Conservation (phyloP, 2,797 vertebrate genomes). For the Pagetopsis macropterus region DNA sequence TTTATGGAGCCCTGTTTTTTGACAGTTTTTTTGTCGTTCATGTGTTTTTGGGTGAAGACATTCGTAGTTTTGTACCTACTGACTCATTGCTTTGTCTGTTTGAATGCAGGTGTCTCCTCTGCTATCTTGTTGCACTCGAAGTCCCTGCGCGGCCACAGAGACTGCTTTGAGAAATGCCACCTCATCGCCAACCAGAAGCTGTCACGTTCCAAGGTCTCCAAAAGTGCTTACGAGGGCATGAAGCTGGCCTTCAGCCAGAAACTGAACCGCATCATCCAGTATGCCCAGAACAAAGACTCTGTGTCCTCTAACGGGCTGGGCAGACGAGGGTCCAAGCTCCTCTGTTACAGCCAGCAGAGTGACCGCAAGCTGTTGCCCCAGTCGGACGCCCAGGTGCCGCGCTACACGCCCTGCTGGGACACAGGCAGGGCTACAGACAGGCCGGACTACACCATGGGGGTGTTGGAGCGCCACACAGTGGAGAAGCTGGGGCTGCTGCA, state of each 20-base stretch:
- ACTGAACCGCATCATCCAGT: slow-evolving; percentile 94
- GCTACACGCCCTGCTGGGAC: slow-evolving; percentile 91
- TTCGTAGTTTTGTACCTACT: not conserved
- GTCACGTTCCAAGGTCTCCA: slow-evolving; percentile 89
- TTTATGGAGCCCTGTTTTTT: not conserved
- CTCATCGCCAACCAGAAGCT: slow-evolving; percentile 97
- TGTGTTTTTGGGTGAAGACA: not conserved
- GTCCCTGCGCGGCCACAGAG: slow-evolving; percentile 94
- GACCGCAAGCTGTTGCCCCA: slow-evolving; percentile 89
- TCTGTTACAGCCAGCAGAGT: slow-evolving; percentile 88
- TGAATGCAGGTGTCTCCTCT: slow-evolving; percentile 87
- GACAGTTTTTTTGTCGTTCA: not conserved
- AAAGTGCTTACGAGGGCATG: slow-evolving; percentile 93
- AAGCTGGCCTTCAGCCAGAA: slow-evolving; percentile 94
- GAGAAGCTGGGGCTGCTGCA: slow-evolving; percentile 85
- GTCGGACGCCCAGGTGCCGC: slow-evolving; percentile 92
- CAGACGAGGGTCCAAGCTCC: slow-evolving; percentile 85
- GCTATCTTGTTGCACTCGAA: slow-evolving; percentile 91
- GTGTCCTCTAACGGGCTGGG: slow-evolving; percentile 80
- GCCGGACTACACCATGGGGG: slow-evolving; percentile 70
- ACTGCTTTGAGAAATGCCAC: slow-evolving; percentile 99
- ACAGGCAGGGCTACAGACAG: slow-evolving; percentile 73
- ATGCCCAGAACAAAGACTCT: slow-evolving; percentile 94
- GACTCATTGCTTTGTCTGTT: slow-evolving; percentile 41
- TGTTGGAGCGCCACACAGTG: slow-evolving; percentile 82